Base-by-base conservation (phyloP, 1,140 invertebrate genomes). In the Heliothis virescens region DNA sequence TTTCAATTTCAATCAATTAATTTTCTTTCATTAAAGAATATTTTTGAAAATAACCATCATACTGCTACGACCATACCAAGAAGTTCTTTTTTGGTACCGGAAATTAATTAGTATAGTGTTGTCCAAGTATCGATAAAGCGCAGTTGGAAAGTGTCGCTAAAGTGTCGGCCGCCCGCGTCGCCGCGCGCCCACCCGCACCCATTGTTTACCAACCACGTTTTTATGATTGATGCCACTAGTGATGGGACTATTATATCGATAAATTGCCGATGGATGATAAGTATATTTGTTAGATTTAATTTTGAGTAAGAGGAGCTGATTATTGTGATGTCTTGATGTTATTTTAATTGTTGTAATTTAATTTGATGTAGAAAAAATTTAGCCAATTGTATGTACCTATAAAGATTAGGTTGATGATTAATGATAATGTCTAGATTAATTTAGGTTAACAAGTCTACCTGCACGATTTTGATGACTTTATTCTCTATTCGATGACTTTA, bases 191-290 rank as follows among this genome's bases (percentile, higher is more conserved):
- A 90, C 91, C 88, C 90, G 81, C 80, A 69, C 83, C 88, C 84
- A 91, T 92, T 92, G 91, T 92, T 91, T 84, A 81, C 63, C 63
- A 81, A 80, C 84, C 81, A 88, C 85, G 87, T 65, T 86, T 90
- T 90, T 90, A 90, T 88, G 89, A 91, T 90, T 88, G 90, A 92
- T 93, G 89, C 84, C 80, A 69, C 34, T 87, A 91, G 89, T 75
- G 87, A 80, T 77, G 89, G n/a, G 72, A 57, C 41, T n/a, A 13
- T n/a, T 55, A 12, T 76, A 50, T 55, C 65, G 79, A 77, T 86
- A 83, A 67, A 67, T 48, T 11, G 63, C 86, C 85, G 86, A 89
- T 84, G 55, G 41, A 18, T n/a, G 26, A 52, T 48, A 15, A 47
- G 4, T n/a, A 3, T n/a, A n/a, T n/a, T 10, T 41, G 5, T 47